Evolutionary conservation across 1,140 invertebrate genomes (phyloP).

Genomic region (Drosophila quadrilineata): DNA sequence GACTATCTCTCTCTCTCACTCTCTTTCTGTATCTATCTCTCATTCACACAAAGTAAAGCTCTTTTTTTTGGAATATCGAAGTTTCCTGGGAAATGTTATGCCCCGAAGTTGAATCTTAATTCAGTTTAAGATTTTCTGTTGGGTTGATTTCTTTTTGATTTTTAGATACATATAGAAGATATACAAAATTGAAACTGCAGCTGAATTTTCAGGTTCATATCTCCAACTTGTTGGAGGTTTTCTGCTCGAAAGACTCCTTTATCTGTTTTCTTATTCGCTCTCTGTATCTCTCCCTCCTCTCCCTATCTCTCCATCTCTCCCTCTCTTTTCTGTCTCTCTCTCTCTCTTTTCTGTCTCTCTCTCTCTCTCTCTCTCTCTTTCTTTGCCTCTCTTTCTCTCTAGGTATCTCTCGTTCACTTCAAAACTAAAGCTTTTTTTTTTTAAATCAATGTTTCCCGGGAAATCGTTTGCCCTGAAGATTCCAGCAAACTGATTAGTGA

Average conservation of each 20-base stretch:
- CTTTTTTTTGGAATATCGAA: conserved; percentile 22
- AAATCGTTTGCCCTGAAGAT: conserved; percentile 33
- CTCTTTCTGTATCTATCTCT: neutral
- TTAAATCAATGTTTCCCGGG: conserved; percentile 24
- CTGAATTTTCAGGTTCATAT: too few species aligned
- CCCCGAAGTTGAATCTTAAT: too few species aligned
- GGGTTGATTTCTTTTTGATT: too few species aligned
- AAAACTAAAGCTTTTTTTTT: too few species aligned
- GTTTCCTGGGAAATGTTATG: too few species aligned
- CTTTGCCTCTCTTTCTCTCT: neutral
- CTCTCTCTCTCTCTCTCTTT: neutral
- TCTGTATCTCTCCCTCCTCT: neutral
- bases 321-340: neutral
- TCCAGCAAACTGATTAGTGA: conserved; percentile 37
- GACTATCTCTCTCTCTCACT: neutral
- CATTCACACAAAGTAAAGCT: neutral
- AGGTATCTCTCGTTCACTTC: neutral
- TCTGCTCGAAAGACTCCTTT: too few species aligned
- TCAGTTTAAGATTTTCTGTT: too few species aligned
- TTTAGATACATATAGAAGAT: too few species aligned
- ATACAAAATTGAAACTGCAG: too few species aligned
- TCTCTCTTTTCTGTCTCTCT: neutral
- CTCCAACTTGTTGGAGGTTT: too few species aligned
- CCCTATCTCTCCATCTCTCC: neutral
- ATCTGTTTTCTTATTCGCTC: too few species aligned